These are phyloP conservation scores for Pseudomyrmex dendroicus DNA, from an alignment of 1,140 invertebrate genomes.

Conservation along the genomic window DNA sequence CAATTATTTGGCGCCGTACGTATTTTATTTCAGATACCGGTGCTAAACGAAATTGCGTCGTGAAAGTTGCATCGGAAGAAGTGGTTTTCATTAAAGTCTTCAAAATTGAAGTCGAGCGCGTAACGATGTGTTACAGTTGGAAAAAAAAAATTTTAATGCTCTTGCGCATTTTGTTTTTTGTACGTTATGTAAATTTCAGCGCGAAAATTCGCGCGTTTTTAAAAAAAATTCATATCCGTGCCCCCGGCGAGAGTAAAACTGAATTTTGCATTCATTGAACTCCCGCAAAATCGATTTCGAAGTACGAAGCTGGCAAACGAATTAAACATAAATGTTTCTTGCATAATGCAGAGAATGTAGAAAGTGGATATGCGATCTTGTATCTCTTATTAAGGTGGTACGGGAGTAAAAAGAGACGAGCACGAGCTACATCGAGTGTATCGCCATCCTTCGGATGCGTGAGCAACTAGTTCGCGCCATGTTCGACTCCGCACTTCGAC, in stretches of 20 bases:
- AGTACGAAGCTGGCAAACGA: too few species aligned
- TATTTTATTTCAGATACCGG: constrained; percentile 16
- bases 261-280: too few species aligned
- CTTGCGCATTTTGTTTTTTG: background rate
- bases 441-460: constrained; percentile 79
- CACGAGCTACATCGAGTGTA: constrained; percentile 70
- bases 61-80: background rate
- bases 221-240: background rate
- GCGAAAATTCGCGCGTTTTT: background rate
- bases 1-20: background rate
- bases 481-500: constrained; percentile 56
- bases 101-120: too few species aligned
- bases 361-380: too few species aligned
- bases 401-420: background rate
- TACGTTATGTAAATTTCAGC: too few species aligned
- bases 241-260: too few species aligned
- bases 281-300: too few species aligned
- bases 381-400: too few species aligned
- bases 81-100: background rate
- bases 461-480: constrained; percentile 70
- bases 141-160: background rate
- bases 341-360: too few species aligned
- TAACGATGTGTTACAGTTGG: background rate
- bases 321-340: too few species aligned
- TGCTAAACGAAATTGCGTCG: background rate